phyloP scores from a whole-genome alignment of 2,797 vertebrate species.

The Crenichthys baileyi region DNA sequence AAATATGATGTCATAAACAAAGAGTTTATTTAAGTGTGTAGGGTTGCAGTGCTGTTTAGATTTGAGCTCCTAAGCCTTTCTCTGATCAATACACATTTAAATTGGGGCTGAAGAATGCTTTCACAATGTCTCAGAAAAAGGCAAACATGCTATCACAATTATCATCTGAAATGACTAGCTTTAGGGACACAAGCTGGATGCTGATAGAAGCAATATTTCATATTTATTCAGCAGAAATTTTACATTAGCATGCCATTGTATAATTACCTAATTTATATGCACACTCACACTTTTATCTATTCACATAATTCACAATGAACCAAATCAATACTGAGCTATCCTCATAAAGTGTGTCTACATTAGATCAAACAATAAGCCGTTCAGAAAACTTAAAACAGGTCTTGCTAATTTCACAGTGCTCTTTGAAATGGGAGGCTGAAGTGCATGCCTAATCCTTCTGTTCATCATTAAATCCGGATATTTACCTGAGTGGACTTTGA shows the following conservation, averaged over 20 bases:
- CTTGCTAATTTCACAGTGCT: constrained; percentile 70
- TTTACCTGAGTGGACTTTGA: constrained; percentile 82
- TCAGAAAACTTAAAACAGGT: constrained; percentile 68
- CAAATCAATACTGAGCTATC: constrained; percentile 77
- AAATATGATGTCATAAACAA: constrained; percentile 62
- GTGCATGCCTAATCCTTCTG: constrained; percentile 72
- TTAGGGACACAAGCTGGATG: constrained; percentile 62
- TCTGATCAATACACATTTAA: constrained; percentile 86
- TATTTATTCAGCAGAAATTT: constrained; percentile 80
- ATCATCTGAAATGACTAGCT: constrained; percentile 74
- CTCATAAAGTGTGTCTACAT: constrained; percentile 70
- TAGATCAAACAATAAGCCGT: constrained; percentile 73
- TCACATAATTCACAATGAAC: constrained; percentile 80
- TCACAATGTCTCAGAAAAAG: constrained; percentile 77
- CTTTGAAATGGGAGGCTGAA: constrained; percentile 66
- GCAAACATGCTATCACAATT: constrained; percentile 76
- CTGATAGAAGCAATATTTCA: constrained; percentile 76
- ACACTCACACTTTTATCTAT: constrained; percentile 82
- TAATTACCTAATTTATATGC: constrained; percentile 82
- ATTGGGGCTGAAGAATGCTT: constrained; percentile 71
- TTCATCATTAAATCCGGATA: constrained; percentile 76
- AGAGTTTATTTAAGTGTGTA: constrained; percentile 70
- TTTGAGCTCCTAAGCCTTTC: constrained; percentile 73
- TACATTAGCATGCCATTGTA: constrained; percentile 74
- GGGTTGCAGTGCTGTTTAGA: constrained; percentile 68